Evolutionary conservation across 2,888 invertebrate genomes (phyloP).

Genomic region (Pandemis corylana): DNA sequence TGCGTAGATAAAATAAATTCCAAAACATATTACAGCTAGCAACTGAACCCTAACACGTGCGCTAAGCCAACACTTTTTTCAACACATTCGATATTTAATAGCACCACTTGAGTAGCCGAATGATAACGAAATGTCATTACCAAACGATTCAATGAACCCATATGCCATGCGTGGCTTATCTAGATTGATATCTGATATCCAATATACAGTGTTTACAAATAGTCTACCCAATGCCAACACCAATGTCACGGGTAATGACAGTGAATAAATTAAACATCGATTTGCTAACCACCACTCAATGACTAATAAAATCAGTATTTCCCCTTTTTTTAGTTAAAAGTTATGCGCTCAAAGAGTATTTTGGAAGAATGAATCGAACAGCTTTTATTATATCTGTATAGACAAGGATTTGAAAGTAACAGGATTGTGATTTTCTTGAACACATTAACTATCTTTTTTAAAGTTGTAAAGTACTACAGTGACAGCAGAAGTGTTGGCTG

Average conservation of each 20-base stretch:
- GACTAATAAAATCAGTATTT: too few species aligned
- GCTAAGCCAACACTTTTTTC: slow-evolving; percentile 8
- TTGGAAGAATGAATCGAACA: too few species aligned
- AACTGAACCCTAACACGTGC: slow-evolving; percentile 1
- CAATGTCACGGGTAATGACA: slow-evolving; percentile 20
- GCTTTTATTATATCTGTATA: too few species aligned
- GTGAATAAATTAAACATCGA: slow-evolving; percentile 29
- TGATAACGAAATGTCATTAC: slow-evolving; percentile 23
- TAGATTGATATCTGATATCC: slow-evolving; percentile 34
- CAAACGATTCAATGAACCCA: slow-evolving; percentile 36
- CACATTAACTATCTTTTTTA: too few species aligned
- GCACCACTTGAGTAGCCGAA: slow-evolving; percentile 1
- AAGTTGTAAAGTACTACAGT: too few species aligned
- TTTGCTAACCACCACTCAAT: slow-evolving; percentile 1
- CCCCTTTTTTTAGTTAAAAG: too few species aligned
- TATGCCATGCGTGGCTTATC: slow-evolving; percentile 28
- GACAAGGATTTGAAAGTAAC: too few species aligned
- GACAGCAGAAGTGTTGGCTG: too few species aligned
- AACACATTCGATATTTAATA: slow-evolving; percentile 13
- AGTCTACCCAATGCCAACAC: slow-evolving; percentile 10
- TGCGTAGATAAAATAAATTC: neutral
- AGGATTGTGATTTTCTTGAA: too few species aligned
- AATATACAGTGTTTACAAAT: slow-evolving; percentile 8
- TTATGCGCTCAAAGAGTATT: too few species aligned
- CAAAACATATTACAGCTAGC: neutral